Conservation (phyloP, 2,797 vertebrate genomes). For the Fistularia tabacaria region DNA sequence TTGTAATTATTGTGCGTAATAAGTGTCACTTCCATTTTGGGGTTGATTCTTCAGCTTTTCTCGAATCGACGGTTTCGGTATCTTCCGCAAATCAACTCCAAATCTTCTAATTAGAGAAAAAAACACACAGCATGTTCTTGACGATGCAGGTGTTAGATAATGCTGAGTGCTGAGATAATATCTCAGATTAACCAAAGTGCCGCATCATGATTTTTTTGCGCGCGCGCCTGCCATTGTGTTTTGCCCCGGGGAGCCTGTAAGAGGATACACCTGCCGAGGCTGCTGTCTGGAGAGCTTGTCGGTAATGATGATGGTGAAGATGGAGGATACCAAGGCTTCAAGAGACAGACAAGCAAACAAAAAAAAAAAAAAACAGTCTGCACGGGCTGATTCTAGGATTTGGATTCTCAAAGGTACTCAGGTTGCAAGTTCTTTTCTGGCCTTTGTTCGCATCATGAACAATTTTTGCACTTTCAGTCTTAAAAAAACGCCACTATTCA, state of each 20-base stretch:
- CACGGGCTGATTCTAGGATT: not conserved
- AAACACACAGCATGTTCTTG: constrained; percentile 8
- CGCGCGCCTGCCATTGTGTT: constrained; percentile 8
- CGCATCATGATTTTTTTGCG: constrained; percentile 57
- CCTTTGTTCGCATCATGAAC: no score
- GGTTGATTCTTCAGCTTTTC: no score
- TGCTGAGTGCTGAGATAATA: constrained; percentile 44
- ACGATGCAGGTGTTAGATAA: constrained; percentile 60
- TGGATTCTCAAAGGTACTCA: no score
- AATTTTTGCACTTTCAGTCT: no score
- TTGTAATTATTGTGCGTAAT: no score
- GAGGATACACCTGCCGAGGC: constrained; percentile 55
- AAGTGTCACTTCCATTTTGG: no score
- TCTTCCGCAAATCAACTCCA: not conserved
- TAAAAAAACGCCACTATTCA: no score
- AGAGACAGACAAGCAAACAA: constrained; percentile 6
- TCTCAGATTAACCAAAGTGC: constrained; percentile 64
- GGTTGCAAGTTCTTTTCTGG: no score
- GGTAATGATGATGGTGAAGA: constrained; percentile 19
- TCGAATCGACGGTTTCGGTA: no score
- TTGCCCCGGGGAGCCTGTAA: constrained; percentile 25
- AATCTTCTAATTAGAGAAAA: constrained; percentile 15
- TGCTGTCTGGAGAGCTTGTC: constrained; percentile 17
- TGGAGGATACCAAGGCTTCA: constrained; percentile 1
- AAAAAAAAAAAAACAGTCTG: constrained; percentile 8